Base-by-base conservation (phyloP, 2,113 vertebrate genomes). In the Ageneiosus marmoratus region DNA sequence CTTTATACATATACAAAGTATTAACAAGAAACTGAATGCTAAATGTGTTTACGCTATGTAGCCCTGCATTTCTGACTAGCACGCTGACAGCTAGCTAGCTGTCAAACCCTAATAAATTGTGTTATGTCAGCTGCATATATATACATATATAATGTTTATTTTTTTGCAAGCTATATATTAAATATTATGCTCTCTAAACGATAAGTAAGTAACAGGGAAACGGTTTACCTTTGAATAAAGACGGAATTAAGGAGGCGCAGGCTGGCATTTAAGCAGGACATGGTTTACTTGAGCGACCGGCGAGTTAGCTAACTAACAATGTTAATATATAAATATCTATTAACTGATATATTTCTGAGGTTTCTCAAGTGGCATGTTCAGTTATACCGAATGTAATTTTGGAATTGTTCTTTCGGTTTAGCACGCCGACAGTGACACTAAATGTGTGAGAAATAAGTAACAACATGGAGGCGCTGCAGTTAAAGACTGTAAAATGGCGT, bases 401-500 rank as follows among this genome's bases (percentile, higher is more conserved):
- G 1, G 20, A n/a, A 3, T 10, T 3, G n/a, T 41, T 46, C 4
- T 10, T 0, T 51, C 6, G 24, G 44, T 63, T 48, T 24, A 63
- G 18, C 1, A 56, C 9, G 58, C 5, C 37, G 34, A 53, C 4
- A 27, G 13, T 12, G n/a, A 56, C 51, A 6, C 18, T 37, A 74
- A 53, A 51, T 18, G 34, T 72, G 9, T 24, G 32, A 48, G 12
- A 15, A 41, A n/a, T 41, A 29, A 55, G 11, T 78, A 77, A 87
- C 86, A 88, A 88, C 87, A 88, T 88, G 86, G 88, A 87, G 87
- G 87, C 51, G 58, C 53, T 58, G 34, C 22, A 9, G 70, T 56
- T 53, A 62, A 81, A 56, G n/a, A 18, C 79, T 32, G 65, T 90
- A 90, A 90, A 88, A 90, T 90, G 89, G 89, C 89, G 89, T 84